phyloP scores from a whole-genome alignment of 2,888 invertebrate genomes.

The Eumacrocentrus americanus region DNA sequence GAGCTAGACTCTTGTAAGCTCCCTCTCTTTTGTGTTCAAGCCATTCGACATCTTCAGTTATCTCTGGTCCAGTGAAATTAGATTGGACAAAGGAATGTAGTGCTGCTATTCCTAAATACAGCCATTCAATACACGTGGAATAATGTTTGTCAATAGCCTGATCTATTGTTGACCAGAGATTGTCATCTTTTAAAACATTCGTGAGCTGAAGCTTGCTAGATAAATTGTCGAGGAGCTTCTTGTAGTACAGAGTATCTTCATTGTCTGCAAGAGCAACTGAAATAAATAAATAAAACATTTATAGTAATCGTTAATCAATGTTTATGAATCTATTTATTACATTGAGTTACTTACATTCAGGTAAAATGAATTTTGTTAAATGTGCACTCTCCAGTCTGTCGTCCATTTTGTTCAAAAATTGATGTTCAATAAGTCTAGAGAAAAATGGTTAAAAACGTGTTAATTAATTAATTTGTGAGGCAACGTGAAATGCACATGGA shows the following conservation, averaged over 20 bases:
- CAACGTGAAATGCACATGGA: background rate
- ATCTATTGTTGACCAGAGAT: constrained; percentile 8
- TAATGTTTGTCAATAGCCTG: constrained; percentile 11
- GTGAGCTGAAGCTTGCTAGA: constrained; percentile 8
- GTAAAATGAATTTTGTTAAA: constrained; percentile 4
- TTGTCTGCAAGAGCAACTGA: constrained; percentile 1
- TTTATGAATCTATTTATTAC: background rate
- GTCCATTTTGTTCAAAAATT: background rate
- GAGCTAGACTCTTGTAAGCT: constrained; percentile 52
- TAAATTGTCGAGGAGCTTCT: constrained; percentile 8
- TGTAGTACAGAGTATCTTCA: constrained; percentile 2
- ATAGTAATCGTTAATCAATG: too few relatives aligned
- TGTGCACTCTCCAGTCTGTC: constrained; percentile 1
- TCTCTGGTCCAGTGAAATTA: constrained; percentile 81
- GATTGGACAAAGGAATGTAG: constrained; percentile 77
- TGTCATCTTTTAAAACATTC: background rate
- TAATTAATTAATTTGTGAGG: too few relatives aligned
- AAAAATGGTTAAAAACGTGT: too few relatives aligned
- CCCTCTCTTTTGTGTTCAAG: constrained; percentile 41
- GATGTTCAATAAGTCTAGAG: too few relatives aligned
- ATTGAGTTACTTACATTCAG: constrained; percentile 15
- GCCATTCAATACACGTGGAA: constrained; percentile 52
- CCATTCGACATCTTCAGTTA: constrained; percentile 54
- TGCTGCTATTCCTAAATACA: constrained; percentile 69
- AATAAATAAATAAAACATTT: constrained; percentile 1